phyloP scores from a whole-genome alignment of 2,888 invertebrate genomes.

The Dasypogon diadema region DNA sequence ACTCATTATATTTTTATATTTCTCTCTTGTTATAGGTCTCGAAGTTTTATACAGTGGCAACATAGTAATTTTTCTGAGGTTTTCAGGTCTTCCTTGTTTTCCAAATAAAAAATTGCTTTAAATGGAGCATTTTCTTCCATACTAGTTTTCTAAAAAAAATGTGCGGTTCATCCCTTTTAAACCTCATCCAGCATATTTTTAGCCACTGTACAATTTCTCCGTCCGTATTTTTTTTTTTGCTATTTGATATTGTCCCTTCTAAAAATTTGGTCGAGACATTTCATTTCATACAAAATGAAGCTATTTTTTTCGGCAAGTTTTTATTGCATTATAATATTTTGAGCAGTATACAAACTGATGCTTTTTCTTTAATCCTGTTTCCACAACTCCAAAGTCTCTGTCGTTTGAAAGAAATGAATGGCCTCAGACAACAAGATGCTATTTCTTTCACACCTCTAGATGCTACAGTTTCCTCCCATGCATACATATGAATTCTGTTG shows the following conservation, averaged over 20 bases:
- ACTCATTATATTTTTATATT: conserved; percentile 22
- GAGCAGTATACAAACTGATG: neutral
- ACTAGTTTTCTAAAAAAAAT: neutral
- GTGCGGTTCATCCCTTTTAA: conserved; percentile 1
- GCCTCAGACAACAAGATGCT: conserved; percentile 45
- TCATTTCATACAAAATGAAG: neutral
- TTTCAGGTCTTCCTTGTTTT: conserved; percentile 22
- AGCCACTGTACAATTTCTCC: conserved; percentile 15
- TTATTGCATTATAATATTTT: conserved; percentile 12
- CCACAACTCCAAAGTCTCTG: conserved; percentile 40
- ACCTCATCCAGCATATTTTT: conserved; percentile 19
- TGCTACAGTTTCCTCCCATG: conserved; percentile 49
- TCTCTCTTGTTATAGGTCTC: conserved; percentile 21
- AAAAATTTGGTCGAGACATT: conserved; percentile 8
- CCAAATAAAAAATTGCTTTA: neutral
- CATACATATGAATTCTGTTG: conserved; percentile 50
- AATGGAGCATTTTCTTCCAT: neutral
- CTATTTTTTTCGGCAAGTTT: conserved; percentile 16
- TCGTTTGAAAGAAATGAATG: conserved; percentile 45
- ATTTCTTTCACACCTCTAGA: conserved; percentile 52
- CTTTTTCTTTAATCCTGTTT: conserved; percentile 25
- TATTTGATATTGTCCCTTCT: neutral
- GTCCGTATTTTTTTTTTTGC: conserved; percentile 20
- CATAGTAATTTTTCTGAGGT: conserved; percentile 14
- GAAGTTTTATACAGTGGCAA: conserved; percentile 32